Conservation (phyloP, 2,797 vertebrate genomes). For the Carcharodon carcharias region DNA sequence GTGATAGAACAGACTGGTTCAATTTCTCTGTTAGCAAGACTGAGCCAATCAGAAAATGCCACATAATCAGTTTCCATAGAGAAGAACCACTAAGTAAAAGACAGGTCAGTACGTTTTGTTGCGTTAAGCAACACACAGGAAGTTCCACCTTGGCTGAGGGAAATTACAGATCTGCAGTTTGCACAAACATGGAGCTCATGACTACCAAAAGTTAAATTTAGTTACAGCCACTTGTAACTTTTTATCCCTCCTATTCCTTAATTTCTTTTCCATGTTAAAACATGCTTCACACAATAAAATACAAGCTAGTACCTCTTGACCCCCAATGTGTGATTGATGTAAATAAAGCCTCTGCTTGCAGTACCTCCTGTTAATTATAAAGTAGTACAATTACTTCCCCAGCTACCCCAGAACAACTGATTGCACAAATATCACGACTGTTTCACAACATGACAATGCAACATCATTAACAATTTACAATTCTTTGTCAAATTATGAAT, state of each 20-base stretch:
- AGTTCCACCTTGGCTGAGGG: not conserved
- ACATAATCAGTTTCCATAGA: not conserved
- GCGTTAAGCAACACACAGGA: not conserved
- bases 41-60: not conserved
- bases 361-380: not conserved
- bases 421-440: not conserved
- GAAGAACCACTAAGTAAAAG: not conserved
- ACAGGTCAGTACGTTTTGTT: not conserved
- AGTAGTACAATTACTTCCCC: not conserved
- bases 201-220: not conserved
- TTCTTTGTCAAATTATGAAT: not conserved
- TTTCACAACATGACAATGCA: not conserved
- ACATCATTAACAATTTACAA: not conserved
- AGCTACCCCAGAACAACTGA: not conserved
- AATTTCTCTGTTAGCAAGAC: not conserved
- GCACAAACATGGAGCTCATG: not conserved
- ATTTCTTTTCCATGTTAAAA: not conserved
- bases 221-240: not conserved
- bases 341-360: not conserved
- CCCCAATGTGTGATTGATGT: not conserved
- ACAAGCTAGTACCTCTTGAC: not conserved
- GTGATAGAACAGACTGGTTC: not conserved
- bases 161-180: not conserved
- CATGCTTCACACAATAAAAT: not conserved
- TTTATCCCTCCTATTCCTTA: not conserved